A percentile compares a stretch with the other conserved stretches of the same genome.
These are phyloP conservation scores for Asbolus verrucosus DNA, from an alignment of 1,140 invertebrate species.

Conservation along the genomic window DNA sequence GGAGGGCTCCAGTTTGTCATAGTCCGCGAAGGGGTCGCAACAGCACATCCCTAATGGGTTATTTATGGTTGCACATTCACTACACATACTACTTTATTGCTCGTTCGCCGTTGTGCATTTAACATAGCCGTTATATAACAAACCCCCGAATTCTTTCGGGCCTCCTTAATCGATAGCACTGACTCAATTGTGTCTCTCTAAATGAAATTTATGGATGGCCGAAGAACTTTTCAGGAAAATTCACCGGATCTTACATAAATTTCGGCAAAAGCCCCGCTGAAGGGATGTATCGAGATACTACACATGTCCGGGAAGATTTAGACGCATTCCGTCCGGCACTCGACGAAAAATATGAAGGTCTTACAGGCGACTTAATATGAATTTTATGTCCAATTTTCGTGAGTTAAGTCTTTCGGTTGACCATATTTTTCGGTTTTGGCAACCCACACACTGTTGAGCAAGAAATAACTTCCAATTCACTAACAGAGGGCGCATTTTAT, in stretches of 20 bases:
- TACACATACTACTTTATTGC: constrained; percentile 43
- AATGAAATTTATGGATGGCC: constrained; percentile 29
- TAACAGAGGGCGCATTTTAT: no score
- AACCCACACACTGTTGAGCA: no score
- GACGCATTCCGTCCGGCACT: background rate
- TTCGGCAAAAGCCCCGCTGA: constrained; percentile 1
- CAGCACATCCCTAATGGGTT: constrained; percentile 55
- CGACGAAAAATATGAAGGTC: background rate
- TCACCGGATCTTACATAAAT: constrained; percentile 33
- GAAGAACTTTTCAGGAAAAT: constrained; percentile 26
- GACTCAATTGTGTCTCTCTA: constrained; percentile 35
- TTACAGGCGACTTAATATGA: background rate
- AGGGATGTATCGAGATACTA: background rate
- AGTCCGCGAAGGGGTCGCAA: constrained; percentile 46
- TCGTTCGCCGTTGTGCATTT: constrained; percentile 30
- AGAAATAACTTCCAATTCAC: no score
- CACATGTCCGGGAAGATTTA: constrained; percentile 12
- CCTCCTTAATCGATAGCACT: constrained; percentile 27
- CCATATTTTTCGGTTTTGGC: no score
- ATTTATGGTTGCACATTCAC: constrained; percentile 52
- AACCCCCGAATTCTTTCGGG: constrained; percentile 23
- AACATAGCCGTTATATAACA: constrained; percentile 22
- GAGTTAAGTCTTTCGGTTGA: background rate
- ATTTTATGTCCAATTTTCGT: background rate
- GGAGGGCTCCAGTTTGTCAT: constrained; percentile 55